A percentile compares a stretch with the other conserved stretches of the same genome.
Evolutionary conservation across 2,113 vertebrate species (phyloP).

Genomic region (Paedocypris sp.): DNA sequence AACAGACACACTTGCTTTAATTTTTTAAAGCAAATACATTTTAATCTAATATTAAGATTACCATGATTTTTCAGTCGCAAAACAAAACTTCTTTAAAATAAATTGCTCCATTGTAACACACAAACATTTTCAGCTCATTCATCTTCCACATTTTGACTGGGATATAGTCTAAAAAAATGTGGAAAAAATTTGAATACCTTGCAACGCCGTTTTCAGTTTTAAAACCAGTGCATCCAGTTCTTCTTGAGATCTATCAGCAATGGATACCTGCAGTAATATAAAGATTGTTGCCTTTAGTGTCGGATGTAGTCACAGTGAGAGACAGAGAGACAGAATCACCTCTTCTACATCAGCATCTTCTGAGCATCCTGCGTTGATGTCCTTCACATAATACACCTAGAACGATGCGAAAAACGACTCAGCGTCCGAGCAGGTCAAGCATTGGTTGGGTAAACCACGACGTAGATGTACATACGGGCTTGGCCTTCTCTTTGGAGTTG

Average conservation of each 20-base stretch:
- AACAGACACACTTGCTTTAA: too few relatives aligned
- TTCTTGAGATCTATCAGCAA: slow-evolving; percentile 64
- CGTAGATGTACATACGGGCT: slow-evolving; percentile 67
- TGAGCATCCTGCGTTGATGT: slow-evolving; percentile 76
- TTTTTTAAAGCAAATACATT: too few relatives aligned
- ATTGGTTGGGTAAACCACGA: neutral
- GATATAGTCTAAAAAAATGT: too few relatives aligned
- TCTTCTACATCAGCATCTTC: slow-evolving; percentile 51
- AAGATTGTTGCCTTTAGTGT: too few relatives aligned
- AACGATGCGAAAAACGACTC: neutral
- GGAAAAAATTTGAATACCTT: slow-evolving; percentile 53
- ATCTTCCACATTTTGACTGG: neutral
- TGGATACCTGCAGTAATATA: slow-evolving; percentile 57
- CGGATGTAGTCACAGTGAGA: neutral
- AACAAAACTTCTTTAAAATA: too few relatives aligned
- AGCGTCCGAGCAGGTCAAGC: neutral
- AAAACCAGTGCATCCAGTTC: slow-evolving; percentile 66
- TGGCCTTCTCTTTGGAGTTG: slow-evolving; percentile 82
- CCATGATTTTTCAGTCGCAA: too few relatives aligned
- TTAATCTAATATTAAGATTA: too few relatives aligned
- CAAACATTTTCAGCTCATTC: too few relatives aligned
- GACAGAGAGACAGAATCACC: slow-evolving; percentile 52
- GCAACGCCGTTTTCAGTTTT: slow-evolving; percentile 65
- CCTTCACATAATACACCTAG: slow-evolving; percentile 78
- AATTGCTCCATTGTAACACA: too few relatives aligned